phyloP scores from a whole-genome alignment of 2,113 vertebrate genomes.

The Thryonomys swinderianus region DNA sequence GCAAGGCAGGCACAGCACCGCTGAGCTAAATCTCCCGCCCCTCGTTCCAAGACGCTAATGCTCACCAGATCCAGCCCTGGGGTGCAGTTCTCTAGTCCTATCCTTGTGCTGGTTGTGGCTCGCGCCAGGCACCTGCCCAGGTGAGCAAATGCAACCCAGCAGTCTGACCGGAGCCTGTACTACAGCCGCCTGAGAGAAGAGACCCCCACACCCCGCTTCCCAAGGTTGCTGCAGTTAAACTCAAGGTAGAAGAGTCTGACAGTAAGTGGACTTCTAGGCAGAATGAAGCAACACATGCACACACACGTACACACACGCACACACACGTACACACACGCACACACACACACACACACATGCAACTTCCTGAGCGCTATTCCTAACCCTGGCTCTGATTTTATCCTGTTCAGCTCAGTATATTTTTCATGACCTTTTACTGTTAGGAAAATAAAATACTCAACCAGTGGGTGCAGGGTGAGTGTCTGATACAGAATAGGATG shows the following conservation, averaged over 20 bases:
- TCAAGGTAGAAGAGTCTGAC: not conserved
- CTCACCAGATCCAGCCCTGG: not conserved
- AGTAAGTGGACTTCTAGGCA: not conserved
- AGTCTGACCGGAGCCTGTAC: not conserved
- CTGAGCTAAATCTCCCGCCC: too few species aligned
- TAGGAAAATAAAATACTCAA: constrained; percentile 2
- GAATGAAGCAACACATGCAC: not conserved
- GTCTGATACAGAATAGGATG: not conserved
- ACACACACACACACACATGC: not conserved
- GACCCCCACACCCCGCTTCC: not conserved
- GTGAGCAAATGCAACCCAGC: not conserved
- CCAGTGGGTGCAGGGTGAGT: not conserved
- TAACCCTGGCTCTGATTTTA: not conserved
- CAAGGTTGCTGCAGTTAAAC: not conserved
- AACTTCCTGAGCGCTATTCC: not conserved
- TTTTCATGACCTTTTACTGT: not conserved
- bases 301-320: too few species aligned
- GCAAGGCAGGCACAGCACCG: too few species aligned
- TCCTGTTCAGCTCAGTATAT: not conserved
- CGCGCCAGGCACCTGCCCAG: not conserved
- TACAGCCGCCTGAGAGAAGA: not conserved
- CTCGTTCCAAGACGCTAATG: not conserved
- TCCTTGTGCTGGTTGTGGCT: accelerated
- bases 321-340: not conserved
- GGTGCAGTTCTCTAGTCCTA: not conserved